Evolutionary conservation across 2,888 invertebrate species (phyloP).

Genomic region (Beris morrisii): DNA sequence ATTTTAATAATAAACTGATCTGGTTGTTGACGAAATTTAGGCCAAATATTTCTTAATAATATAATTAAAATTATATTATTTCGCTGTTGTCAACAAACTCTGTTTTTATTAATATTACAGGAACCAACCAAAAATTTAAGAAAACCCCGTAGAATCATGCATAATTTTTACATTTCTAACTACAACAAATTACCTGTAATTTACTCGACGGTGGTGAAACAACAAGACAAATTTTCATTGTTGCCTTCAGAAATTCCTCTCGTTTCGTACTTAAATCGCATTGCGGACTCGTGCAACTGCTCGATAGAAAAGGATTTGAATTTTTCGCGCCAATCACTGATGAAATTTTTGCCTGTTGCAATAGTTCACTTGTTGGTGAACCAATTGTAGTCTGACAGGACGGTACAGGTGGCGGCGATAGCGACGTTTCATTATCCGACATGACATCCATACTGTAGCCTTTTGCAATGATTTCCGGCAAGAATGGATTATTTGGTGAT

Average conservation of each 20-base stretch:
- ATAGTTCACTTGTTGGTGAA: conserved; percentile 3
- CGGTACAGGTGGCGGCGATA: conserved; percentile 19
- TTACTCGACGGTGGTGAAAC: conserved; percentile 66
- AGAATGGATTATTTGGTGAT: conserved; percentile 54
- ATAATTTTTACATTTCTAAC: too few species aligned
- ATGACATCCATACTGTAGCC: conserved; percentile 46
- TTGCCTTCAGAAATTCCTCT: conserved; percentile 71
- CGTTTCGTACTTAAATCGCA: conserved; percentile 57
- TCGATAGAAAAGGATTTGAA: conserved; percentile 50
- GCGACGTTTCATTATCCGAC: conserved; percentile 6
- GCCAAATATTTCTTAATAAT: too few species aligned
- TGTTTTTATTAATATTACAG: too few species aligned
- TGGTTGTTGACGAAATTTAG: too few species aligned
- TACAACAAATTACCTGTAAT: conserved; percentile 51
- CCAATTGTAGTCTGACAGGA: too few species aligned
- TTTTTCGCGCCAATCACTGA: conserved; percentile 43
- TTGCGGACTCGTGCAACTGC: conserved; percentile 43
- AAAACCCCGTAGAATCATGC: too few species aligned
- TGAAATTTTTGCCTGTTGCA: conserved; percentile 3
- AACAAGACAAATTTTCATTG: conserved; percentile 73
- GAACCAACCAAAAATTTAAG: too few species aligned
- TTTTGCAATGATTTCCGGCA: conserved; percentile 54
- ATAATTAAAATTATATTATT: too few species aligned
- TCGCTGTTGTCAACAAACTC: too few species aligned
- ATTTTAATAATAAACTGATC: too few species aligned